phyloP scores from a whole-genome alignment of 2,797 vertebrate genomes.

The Sus cebifrons region DNA sequence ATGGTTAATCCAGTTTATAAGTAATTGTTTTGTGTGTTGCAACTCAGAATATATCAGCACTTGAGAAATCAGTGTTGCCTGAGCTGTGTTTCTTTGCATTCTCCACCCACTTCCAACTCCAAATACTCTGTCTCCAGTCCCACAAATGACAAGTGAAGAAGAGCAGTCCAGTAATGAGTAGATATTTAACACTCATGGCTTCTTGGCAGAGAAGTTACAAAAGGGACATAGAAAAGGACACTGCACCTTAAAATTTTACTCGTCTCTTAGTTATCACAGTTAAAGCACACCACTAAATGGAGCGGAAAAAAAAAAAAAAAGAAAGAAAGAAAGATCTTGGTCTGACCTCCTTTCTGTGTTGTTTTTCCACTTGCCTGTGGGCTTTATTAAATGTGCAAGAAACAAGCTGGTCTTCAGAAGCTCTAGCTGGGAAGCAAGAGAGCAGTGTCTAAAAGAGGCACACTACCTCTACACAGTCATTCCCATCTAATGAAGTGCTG shows the following conservation, averaged over 20 bases:
- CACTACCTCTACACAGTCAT: neutral
- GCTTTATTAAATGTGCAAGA: conserved; percentile 86
- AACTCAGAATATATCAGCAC: neutral
- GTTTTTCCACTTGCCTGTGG: conserved; percentile 82
- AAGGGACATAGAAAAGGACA: neutral
- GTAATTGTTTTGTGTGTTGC: neutral
- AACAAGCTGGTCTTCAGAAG: conserved; percentile 10
- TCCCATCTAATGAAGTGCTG: neutral
- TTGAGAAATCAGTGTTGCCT: neutral
- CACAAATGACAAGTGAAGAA: neutral
- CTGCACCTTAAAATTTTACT: neutral
- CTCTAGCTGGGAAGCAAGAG: conserved; percentile 54
- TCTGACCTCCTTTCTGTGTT: conserved; percentile 78
- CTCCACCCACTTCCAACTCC: fast-evolving
- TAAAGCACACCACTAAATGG: conserved; percentile 12
- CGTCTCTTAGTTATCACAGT: conserved; percentile 11
- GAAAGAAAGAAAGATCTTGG: neutral
- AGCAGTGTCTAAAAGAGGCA: conserved; percentile 22
- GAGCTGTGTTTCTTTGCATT: neutral
- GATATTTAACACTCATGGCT: neutral
- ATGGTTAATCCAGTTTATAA: neutral
- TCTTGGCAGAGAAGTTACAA: neutral
- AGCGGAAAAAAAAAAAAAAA: fast-evolving
- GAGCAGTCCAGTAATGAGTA: neutral
- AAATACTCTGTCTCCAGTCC: neutral